Conservation (phyloP, 2,113 vertebrate genomes). For the Anthoscopus minutus region DNA sequence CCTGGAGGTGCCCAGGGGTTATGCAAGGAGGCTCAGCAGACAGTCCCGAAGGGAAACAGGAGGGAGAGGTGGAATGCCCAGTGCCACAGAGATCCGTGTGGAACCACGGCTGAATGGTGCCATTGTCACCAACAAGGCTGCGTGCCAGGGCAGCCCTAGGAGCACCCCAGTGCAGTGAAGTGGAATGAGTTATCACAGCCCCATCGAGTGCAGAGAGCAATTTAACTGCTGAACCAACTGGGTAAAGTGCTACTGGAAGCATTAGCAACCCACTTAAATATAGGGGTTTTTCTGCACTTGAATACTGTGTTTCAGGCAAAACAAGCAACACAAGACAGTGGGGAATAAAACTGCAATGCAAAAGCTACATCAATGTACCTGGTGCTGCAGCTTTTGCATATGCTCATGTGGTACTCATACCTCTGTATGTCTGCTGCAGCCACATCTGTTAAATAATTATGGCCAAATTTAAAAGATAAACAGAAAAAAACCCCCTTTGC, state of each 20-base stretch:
- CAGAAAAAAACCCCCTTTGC: neutral
- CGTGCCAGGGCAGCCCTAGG: neutral
- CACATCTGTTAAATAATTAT: neutral
- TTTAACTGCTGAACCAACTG: neutral
- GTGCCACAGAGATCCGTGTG: neutral
- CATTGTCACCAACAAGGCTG: neutral
- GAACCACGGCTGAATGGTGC: neutral
- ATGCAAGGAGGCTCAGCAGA: neutral
- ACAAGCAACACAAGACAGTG: neutral
- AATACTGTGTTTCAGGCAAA: neutral
- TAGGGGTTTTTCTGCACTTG: neutral
- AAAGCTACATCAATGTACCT: neutral
- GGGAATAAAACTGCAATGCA: neutral
- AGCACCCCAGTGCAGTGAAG: neutral
- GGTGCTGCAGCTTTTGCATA: neutral
- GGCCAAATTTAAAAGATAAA: neutral
- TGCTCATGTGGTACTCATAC: neutral
- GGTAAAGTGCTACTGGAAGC: neutral
- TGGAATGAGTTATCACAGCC: neutral
- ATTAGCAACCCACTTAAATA: neutral
- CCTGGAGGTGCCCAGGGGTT: neutral
- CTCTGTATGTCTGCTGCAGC: neutral
- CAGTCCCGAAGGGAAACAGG: neutral
- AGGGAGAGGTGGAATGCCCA: neutral
- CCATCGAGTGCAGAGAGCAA: neutral